Evolutionary conservation across 2,888 invertebrate genomes (phyloP).

Genomic region (Xanthia togata): DNA sequence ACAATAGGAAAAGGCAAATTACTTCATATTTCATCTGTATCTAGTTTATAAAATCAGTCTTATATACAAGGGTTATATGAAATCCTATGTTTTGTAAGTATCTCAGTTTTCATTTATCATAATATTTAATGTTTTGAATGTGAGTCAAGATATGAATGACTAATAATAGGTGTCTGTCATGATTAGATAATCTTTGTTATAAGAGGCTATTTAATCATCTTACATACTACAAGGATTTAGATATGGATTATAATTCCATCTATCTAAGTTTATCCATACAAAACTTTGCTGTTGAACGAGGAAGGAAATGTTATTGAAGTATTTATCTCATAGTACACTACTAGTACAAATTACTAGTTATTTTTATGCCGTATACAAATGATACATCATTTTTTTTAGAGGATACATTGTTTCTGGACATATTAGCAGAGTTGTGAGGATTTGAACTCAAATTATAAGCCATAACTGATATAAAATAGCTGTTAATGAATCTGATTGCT

Average conservation of each 20-base stretch:
- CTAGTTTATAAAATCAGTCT: slow-evolving; percentile 7
- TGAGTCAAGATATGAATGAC: slow-evolving; percentile 15
- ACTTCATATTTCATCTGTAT: background rate
- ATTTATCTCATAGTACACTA: background rate
- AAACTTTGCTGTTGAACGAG: background rate
- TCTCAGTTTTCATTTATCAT: slow-evolving; percentile 35
- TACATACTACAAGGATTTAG: background rate
- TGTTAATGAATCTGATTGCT: slow-evolving; percentile 1
- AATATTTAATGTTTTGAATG: slow-evolving; percentile 38
- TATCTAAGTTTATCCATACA: background rate
- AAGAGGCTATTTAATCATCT: background rate
- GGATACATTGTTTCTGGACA: background rate
- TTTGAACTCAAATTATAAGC: slow-evolving; percentile 8
- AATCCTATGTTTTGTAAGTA: slow-evolving; percentile 35
- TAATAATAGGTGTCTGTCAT: slow-evolving; percentile 34
- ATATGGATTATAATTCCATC: background rate
- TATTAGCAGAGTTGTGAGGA: background rate
- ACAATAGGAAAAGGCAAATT: background rate
- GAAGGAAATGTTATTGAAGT: slow-evolving; percentile 10
- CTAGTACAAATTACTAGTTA: background rate
- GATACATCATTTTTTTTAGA: background rate
- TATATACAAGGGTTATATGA: background rate
- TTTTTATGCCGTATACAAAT: background rate
- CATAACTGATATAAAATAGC: background rate
- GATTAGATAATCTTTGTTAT: slow-evolving; percentile 25